Conservation (phyloP, 2,888 invertebrate genomes). For the Andrena bicolor region DNA sequence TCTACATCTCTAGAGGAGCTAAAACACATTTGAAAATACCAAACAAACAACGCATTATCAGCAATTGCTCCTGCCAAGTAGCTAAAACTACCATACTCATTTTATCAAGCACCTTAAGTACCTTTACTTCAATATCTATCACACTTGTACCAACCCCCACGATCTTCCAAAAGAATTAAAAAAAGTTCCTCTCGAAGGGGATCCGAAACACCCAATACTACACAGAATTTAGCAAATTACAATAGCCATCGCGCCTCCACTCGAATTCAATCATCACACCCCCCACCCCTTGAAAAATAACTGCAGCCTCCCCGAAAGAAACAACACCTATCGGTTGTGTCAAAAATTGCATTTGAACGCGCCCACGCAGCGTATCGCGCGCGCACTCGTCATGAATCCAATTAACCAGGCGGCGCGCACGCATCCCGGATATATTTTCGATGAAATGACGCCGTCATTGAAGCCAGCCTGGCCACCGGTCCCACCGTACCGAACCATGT, state of each 20-base stretch:
- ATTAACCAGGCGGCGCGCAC: conserved; percentile 51
- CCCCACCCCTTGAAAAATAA: neutral
- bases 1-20: too few species aligned
- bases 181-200: too few species aligned
- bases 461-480: conserved; percentile 26
- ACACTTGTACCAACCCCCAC: too few species aligned
- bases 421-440: conserved; percentile 53
- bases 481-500: conserved; percentile 68
- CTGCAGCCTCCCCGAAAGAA: neutral
- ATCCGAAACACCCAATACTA: too few species aligned
- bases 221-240: too few species aligned
- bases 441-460: conserved; percentile 55
- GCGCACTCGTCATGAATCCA: conserved; percentile 58
- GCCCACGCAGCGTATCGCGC: conserved; percentile 17
- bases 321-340: neutral
- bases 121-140: too few species aligned
- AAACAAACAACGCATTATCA: too few species aligned
- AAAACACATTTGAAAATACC: too few species aligned
- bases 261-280: neutral
- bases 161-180: too few species aligned
- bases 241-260: neutral
- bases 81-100: too few species aligned
- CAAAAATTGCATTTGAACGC: neutral
- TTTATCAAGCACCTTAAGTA: too few species aligned
- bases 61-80: too few species aligned